Evolutionary conservation across 2,888 invertebrate genomes (phyloP), one percentile per base, ranked within the genome.

Genomic region (Diogma glabrata): DNA sequence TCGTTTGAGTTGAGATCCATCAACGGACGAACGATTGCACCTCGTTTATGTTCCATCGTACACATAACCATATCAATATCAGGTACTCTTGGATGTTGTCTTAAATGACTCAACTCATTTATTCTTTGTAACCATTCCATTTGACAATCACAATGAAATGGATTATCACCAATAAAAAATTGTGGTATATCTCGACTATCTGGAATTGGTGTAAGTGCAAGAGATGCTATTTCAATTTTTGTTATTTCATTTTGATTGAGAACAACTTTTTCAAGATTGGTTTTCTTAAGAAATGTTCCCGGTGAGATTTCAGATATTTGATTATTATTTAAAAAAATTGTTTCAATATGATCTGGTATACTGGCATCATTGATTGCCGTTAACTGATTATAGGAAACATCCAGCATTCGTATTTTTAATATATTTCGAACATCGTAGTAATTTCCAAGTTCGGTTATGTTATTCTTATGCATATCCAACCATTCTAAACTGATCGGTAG

Each of bases 41-140:
- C 74, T 59, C 73, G 71, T 60, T 75, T 75, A 71, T 84, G 84
- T 56, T 85, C 78, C 70, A 87, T 75, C 63, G 81, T 78, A 72
- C 89, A 89, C 60, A 78, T 79, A 58, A 89, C 81, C 58, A 79
- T 77, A 65, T 85, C 84, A 67, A 87, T 75, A 73, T 89, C 89
- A 71, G 84, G 76, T 63, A 89, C 81, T 64, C 82, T 77, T 45
- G 88, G 87, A 67, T 86, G 82, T 64, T 84, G 84, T 51, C 84
- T 72, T 56, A 78, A 74, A 61, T 81, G 78, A 61, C 79, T 79
- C 65, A 84, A 72, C 71, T 84, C 84, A 73, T 86, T 85, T 67
- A 87, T 81, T 65, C 83, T 74, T 61, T 84, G 79, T 60, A 89
- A 67, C 88, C 89, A 91, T 70, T 88, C 88, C 85, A 89, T 85